Base-by-base conservation (phyloP, 2,888 invertebrate genomes). In the Caenorhabditis sp. region DNA sequence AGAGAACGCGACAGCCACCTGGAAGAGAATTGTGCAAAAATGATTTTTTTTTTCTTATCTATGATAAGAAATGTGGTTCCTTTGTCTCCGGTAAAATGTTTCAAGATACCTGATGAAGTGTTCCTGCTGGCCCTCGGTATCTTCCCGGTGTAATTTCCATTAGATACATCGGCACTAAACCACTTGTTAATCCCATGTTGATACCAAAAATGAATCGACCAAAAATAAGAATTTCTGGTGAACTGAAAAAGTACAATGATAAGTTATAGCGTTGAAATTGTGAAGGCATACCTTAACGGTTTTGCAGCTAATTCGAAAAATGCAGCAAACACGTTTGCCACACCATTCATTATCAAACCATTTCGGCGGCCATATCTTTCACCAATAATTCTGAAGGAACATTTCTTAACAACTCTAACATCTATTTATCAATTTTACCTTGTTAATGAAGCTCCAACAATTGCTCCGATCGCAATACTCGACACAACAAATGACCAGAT, bases 51-150 rank as follows among this genome's bases (percentile, higher is more conserved):
- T n/a, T n/a, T n/a, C n/a, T n/a, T n/a, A n/a, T n/a, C n/a, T n/a
- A n/a, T n/a, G n/a, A n/a, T n/a, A n/a, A n/a, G n/a, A n/a, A n/a
- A n/a, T n/a, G n/a, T n/a, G n/a, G n/a, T n/a, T n/a, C n/a, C n/a
- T n/a, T n/a, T n/a, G n/a, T n/a, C n/a, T n/a, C n/a, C n/a, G n/a
- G n/a, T 1, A 6, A 21, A 17, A 12, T 55, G 17, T 36, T 55
- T 19, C 36, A 19, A 17, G 37, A n/a, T 23, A 83, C 86, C 82
- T 83, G 83, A 78, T 89, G 89, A 1, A 89, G 71, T 1, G 89
- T 88, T 1, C 89, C 90, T 8, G 89, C 83, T 4, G 88, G 88
- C 1, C 90, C 90, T 5, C 89, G 85, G 43, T 87, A 87, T 31
- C 83, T 80, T 0, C 84, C 73, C 0, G 89, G 87, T 1, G 89